Conservation (phyloP, 2,888 invertebrate species). For the Strigamia transsilvanica region DNA sequence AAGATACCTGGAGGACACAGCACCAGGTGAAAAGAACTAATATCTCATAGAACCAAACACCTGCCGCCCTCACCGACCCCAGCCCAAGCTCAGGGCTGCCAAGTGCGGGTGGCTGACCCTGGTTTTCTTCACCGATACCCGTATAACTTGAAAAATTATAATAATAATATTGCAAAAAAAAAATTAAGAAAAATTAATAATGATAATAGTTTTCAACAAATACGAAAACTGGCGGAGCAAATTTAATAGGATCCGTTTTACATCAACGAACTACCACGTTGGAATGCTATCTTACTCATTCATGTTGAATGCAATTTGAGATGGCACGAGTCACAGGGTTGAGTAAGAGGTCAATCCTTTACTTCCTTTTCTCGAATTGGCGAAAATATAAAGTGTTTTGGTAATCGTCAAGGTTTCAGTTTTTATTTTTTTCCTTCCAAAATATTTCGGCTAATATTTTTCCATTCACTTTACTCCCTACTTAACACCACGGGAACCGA, state of each 20-base stretch:
- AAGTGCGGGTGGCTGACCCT: constrained; percentile 40
- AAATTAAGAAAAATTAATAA: not conserved
- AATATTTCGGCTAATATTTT: constrained; percentile 19
- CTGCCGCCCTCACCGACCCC: constrained; percentile 49
- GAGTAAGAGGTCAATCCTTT: constrained; percentile 49
- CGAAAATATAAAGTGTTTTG: constrained; percentile 40
- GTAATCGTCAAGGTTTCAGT: not conserved
- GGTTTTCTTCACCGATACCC: not conserved
- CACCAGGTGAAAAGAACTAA: constrained; percentile 48
- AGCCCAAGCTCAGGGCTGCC: constrained; percentile 35
- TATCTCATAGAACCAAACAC: constrained; percentile 42
- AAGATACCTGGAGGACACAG: constrained; percentile 47
- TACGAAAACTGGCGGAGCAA: not conserved
- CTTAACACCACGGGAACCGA: constrained; percentile 22
- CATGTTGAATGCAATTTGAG: constrained; percentile 48
- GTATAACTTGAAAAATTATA: not conserved
- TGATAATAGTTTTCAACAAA: not conserved
- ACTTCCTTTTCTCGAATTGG: constrained; percentile 41
- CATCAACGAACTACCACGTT: constrained; percentile 32
- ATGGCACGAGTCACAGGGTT: constrained; percentile 44
- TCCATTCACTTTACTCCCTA: constrained; percentile 12
- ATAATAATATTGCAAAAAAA: not conserved
- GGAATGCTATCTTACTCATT: constrained; percentile 48
- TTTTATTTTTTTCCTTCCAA: not conserved
- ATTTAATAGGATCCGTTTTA: constrained; percentile 25